Conservation (phyloP, 1,140 invertebrate genomes). For the Batillaria attramentaria region DNA sequence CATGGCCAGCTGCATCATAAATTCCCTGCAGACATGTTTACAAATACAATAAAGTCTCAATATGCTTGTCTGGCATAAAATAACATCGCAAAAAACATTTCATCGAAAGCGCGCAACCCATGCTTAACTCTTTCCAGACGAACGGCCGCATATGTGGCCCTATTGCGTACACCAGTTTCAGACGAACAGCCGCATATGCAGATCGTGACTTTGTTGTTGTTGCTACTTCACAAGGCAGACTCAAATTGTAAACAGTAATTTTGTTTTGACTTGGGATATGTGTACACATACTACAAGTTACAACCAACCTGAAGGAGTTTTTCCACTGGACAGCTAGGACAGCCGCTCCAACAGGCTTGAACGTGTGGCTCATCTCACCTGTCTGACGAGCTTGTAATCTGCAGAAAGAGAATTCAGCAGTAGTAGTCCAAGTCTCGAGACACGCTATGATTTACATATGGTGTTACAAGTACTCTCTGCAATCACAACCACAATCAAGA, state of each 20-base stretch:
- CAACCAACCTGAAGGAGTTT: slow-evolving; percentile 42
- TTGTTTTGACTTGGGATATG: not conserved
- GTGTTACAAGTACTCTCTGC: too few relatives aligned
- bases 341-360: slow-evolving; percentile 52
- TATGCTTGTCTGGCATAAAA: not conserved
- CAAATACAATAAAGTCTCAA: not conserved
- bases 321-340: slow-evolving; percentile 46
- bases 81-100: not conserved
- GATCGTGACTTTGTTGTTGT: too few relatives aligned
- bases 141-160: too few relatives aligned
- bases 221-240: too few relatives aligned
- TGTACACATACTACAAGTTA: not conserved
- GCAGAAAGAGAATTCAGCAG: slow-evolving; percentile 22
- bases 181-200: too few relatives aligned
- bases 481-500: too few relatives aligned
- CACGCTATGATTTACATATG: too few relatives aligned
- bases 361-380: slow-evolving; percentile 46
- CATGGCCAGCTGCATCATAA: slow-evolving; percentile 62
- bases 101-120: not conserved
- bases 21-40: slow-evolving; percentile 49
- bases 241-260: too few relatives aligned
- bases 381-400: slow-evolving; percentile 50
- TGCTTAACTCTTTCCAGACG: not conserved
- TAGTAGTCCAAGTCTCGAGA: too few relatives aligned
- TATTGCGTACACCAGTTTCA: too few relatives aligned